A percentile compares a stretch with the other conserved stretches of the same genome.
phyloP scores from a whole-genome alignment of 2,888 invertebrate genomes.

The Malthinus flaveolus region DNA sequence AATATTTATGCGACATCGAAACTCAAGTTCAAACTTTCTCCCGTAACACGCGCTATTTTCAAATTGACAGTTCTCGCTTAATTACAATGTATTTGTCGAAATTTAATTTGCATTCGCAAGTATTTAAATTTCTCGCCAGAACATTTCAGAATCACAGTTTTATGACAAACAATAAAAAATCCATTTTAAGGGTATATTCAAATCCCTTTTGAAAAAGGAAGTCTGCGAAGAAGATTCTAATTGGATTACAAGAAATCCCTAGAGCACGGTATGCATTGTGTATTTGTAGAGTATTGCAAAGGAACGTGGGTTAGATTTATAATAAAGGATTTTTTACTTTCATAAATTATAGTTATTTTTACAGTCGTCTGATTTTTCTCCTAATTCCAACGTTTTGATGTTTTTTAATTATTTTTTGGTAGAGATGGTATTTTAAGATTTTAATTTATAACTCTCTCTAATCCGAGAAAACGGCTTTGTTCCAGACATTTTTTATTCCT shows the following conservation, averaged over 20 bases:
- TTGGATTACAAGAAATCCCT: slow-evolving; percentile 28
- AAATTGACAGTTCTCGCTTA: neutral
- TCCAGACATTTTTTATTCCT: too few relatives aligned
- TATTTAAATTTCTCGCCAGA: slow-evolving; percentile 7
- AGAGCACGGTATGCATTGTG: slow-evolving; percentile 24
- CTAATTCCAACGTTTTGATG: too few relatives aligned
- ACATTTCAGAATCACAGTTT: slow-evolving; percentile 20
- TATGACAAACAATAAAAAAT: slow-evolving; percentile 26
- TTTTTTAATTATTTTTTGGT: too few relatives aligned
- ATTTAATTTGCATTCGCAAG: slow-evolving; percentile 7
- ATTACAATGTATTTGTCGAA: neutral
- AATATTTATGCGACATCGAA: too few relatives aligned
- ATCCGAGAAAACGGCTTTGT: too few relatives aligned
- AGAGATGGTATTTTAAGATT: too few relatives aligned
- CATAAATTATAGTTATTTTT: slow-evolving; percentile 21
- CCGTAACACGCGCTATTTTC: too few relatives aligned
- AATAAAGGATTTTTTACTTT: slow-evolving; percentile 22
- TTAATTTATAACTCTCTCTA: too few relatives aligned
- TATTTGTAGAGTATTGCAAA: slow-evolving; percentile 23
- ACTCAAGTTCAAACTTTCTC: too few relatives aligned
- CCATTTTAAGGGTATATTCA: slow-evolving; percentile 22
- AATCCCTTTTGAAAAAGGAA: slow-evolving; percentile 26
- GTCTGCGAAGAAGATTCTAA: slow-evolving; percentile 25
- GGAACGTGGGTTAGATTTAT: slow-evolving; percentile 27
- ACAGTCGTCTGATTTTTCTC: too few relatives aligned